Base-by-base conservation (phyloP, 1,140 invertebrate genomes). In the Neomicropteryx cornuta region DNA sequence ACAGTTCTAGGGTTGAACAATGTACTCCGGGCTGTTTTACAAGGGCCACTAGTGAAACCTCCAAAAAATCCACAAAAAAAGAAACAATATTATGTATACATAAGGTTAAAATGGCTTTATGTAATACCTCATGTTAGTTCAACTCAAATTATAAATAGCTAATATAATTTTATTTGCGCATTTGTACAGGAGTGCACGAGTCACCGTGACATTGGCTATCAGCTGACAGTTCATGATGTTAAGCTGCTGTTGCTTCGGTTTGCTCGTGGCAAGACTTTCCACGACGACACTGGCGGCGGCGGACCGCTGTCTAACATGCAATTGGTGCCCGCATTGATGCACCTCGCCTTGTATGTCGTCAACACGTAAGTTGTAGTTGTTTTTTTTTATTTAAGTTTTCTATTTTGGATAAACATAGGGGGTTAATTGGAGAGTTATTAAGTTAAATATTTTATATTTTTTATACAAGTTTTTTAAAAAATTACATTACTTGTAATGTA, bases 241-340 rank as follows among this genome's bases (percentile, higher is more conserved):
- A 97, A 97, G 67, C 66, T 97, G 45, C 64, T 97, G 32, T 59
- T 98, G 19, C 52, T 90, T 49, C 71, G 89, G 39, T 97, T 97
- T 68, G 87, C 93, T 0, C 79, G 87, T 58, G 93, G 95, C 49
- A 88, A 89, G 53, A 89, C 86, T 38, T 97, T 98, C 69, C 93
- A 94, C 58, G 91, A 97, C 58, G 93, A 97, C 62, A 92, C 89
- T 16, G 92, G 93, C 10, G 95, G 95, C 43, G 95, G 94, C 44
- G 89, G 94, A 11, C 87, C 89, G 6, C 89, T 97, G 54, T 96
- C 91, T 18, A 98, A 99, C 66, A 87, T 97, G 81, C 90, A 97
- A 60, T 78, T 97, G 46, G 75, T 97, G 37, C 93, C 95, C 16
- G 96, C 96, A 60, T 70, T 97, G 20, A 75, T 92, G 38, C 93